Percentiles rank a stretch among this genome's conserved stretches.
phyloP scores from a whole-genome alignment of 2,888 invertebrate species.

The Scrobipalpa costella region DNA sequence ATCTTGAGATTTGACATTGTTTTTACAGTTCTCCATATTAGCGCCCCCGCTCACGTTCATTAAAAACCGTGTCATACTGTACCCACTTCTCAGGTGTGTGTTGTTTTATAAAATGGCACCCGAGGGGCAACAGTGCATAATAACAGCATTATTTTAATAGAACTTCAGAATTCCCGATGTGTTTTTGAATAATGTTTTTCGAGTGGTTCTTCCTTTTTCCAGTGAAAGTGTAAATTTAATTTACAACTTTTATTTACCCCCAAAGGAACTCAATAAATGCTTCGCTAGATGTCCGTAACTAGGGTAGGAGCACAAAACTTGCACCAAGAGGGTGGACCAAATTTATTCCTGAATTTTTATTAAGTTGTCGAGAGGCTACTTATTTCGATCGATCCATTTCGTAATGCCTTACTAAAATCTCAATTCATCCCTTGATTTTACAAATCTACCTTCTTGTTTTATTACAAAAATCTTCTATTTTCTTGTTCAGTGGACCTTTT shows the following conservation, averaged over 20 bases:
- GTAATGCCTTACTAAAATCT: background rate
- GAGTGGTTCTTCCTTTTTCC: background rate
- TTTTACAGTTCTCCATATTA: no score
- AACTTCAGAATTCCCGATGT: slow-evolving; percentile 6
- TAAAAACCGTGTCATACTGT: no score
- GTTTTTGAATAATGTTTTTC: slow-evolving; percentile 18
- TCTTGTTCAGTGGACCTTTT: no score
- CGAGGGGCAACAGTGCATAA: slow-evolving; percentile 46
- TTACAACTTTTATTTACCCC: background rate
- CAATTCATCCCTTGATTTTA: background rate
- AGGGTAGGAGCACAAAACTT: slow-evolving; percentile 3
- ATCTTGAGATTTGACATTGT: no score
- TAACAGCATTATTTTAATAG: slow-evolving; percentile 23
- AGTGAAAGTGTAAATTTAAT: slow-evolving; percentile 10
- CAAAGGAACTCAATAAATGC: background rate
- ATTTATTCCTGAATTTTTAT: slow-evolving; percentile 16
- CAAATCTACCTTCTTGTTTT: background rate
- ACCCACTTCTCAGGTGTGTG: slow-evolving; percentile 49
- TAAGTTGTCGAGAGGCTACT: background rate
- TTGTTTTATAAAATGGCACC: slow-evolving; percentile 50
- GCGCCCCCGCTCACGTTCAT: no score
- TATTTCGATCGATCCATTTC: background rate
- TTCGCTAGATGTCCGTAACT: background rate
- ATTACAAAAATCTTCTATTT: no score
- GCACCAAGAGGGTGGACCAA: slow-evolving; percentile 7